Percentiles rank a stretch among this genome's conserved stretches.
Evolutionary conservation across 2,113 vertebrate species (phyloP).

Genomic region (Callithrix jacchus): DNA sequence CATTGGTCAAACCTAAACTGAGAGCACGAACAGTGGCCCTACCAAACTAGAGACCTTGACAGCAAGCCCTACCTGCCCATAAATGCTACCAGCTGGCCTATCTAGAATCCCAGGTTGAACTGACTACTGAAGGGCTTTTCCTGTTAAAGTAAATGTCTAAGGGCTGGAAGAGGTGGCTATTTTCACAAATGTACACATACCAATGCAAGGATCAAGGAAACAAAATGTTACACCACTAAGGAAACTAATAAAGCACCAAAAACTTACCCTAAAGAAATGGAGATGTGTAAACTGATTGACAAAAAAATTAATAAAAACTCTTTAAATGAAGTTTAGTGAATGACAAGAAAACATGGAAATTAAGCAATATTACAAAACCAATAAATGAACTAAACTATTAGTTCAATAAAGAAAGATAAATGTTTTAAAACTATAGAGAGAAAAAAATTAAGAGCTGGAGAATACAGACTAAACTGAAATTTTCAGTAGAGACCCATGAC

Average conservation of each 20-base stretch:
- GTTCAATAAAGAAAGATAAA: not conserved
- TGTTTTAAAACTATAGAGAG: not conserved
- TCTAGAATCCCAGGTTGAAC: not conserved
- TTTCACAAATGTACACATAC: not conserved
- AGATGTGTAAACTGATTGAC: not conserved
- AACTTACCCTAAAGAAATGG: not conserved
- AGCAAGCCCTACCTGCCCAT: not conserved
- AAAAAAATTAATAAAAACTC: not conserved
- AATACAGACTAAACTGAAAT: not conserved
- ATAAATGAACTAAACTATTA: not conserved
- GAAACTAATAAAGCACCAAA: not conserved
- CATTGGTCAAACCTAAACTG: not conserved
- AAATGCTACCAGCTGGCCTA: not conserved
- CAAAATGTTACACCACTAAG: not conserved
- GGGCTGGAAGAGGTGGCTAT: not conserved
- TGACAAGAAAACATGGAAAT: not conserved
- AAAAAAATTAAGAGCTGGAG: not conserved
- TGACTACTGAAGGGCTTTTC: not conserved
- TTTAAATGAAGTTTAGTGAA: not conserved
- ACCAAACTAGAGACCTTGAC: not conserved
- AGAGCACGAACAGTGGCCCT: not conserved
- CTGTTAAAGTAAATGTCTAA: not conserved
- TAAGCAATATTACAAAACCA: not conserved
- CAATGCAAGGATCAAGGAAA: not conserved
- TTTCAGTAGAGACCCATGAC: not conserved